Evolutionary conservation across 2,113 vertebrate genomes (phyloP).

Genomic region (Oryzias woworae): DNA sequence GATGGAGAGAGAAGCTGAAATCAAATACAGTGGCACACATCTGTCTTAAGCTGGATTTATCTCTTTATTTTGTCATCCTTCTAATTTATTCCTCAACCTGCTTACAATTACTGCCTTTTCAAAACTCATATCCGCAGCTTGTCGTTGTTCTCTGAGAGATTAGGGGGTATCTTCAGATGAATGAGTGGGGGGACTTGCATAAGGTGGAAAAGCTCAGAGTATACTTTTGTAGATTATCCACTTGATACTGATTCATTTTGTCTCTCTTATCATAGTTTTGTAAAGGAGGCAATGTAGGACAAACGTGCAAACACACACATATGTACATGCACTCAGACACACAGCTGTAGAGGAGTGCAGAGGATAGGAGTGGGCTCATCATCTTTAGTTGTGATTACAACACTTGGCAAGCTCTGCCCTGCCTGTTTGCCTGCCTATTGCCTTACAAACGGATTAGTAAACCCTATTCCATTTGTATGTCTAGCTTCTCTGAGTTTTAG

Average conservation of each 20-base stretch:
- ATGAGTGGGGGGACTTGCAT: slow-evolving; percentile 68
- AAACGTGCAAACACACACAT: slow-evolving; percentile 36
- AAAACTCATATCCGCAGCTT: slow-evolving; percentile 57
- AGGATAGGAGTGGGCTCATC: slow-evolving; percentile 75
- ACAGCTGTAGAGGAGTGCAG: slow-evolving; percentile 44
- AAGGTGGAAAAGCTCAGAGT: slow-evolving; percentile 72
- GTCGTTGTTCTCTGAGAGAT: slow-evolving; percentile 58
- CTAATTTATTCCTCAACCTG: slow-evolving; percentile 76
- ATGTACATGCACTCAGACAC: slow-evolving; percentile 23
- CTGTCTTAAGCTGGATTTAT: slow-evolving; percentile 77
- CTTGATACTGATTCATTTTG: slow-evolving; percentile 73
- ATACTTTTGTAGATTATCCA: slow-evolving; percentile 75
- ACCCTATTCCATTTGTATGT: slow-evolving; percentile 66
- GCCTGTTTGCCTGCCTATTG: slow-evolving; percentile 73
- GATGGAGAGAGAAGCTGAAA: slow-evolving; percentile 65
- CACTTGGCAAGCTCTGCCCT: slow-evolving; percentile 72
- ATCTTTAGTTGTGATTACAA: slow-evolving; percentile 78
- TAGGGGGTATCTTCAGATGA: slow-evolving; percentile 62
- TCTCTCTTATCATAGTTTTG: slow-evolving; percentile 61
- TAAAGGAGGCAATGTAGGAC: slow-evolving; percentile 68
- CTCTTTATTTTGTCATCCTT: slow-evolving; percentile 72
- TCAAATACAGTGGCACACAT: slow-evolving; percentile 69
- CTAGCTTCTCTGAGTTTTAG: slow-evolving; percentile 70
- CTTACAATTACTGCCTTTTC: slow-evolving; percentile 73
- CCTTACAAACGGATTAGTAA: slow-evolving; percentile 78